Conservation (phyloP, 2,113 vertebrate genomes). For the Laticauda laticaudata region DNA sequence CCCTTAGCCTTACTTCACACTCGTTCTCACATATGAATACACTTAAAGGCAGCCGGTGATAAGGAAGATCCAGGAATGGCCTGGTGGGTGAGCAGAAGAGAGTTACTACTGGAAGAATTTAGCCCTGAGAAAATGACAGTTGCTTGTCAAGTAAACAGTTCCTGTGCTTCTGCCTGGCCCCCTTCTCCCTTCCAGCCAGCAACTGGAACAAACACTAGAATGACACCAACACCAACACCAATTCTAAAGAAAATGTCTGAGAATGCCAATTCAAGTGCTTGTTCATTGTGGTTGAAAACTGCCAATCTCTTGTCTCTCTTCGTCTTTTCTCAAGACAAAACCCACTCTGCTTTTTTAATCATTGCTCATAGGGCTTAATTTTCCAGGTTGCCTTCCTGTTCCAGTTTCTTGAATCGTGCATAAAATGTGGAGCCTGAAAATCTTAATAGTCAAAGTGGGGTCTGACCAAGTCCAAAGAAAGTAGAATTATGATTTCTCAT, state of each 20-base stretch:
- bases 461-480: background rate
- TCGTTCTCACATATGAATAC: fast-evolving
- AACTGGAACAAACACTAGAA: background rate
- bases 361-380: background rate
- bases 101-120: background rate
- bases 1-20: fast-evolving
- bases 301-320: background rate
- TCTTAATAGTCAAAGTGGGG: background rate
- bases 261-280: background rate
- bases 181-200: background rate
- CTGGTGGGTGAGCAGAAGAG: background rate
- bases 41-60: background rate
- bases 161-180: background rate
- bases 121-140: background rate
- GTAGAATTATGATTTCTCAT: background rate
- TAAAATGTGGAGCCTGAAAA: background rate
- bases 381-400: background rate
- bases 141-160: background rate
- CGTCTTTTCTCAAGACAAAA: background rate
- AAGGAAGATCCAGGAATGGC: background rate
- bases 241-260: background rate
- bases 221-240: background rate
- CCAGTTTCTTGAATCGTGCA: background rate
- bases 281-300: background rate
- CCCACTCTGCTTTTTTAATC: background rate